A percentile compares a stretch with the other conserved stretches of the same genome.
phyloP scores from a whole-genome alignment of 2,113 vertebrate genomes.

The Platichthys flesus region DNA sequence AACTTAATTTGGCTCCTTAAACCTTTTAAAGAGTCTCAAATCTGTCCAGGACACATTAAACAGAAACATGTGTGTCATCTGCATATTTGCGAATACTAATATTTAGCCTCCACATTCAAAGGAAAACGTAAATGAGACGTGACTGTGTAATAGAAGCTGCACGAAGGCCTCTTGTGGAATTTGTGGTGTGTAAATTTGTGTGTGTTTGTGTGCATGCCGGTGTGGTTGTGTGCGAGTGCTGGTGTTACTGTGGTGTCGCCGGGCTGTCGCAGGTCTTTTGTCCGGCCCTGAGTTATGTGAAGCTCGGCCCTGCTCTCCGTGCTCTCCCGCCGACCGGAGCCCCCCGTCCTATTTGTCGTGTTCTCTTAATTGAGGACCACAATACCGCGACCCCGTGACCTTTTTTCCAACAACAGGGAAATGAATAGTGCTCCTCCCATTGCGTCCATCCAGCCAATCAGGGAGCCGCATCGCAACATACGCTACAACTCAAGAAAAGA shows the following conservation, averaged over 20 bases:
- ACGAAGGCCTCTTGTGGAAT: conserved; percentile 6
- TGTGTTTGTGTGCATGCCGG: conserved; percentile 43
- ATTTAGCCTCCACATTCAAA: neutral
- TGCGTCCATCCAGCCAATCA: conserved; percentile 69
- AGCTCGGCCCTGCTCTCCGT: conserved; percentile 66
- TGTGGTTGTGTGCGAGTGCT: conserved; percentile 35
- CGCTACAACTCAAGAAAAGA: conserved; percentile 16
- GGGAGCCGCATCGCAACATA: conserved; percentile 35
- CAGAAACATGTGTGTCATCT: conserved; percentile 47
- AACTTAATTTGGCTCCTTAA: neutral
- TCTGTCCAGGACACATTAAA: neutral
- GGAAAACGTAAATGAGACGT: neutral
- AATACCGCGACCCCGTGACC: conserved; percentile 77
- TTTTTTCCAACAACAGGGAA: conserved; percentile 71
- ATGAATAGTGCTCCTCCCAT: conserved; percentile 77
- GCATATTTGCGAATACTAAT: conserved; percentile 26
- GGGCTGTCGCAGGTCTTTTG: conserved; percentile 74
- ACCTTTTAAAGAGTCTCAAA: neutral
- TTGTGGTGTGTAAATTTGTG: conserved; percentile 13
- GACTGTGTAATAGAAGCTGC: neutral
- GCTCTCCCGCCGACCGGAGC: conserved; percentile 71
- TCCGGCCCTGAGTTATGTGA: conserved; percentile 76
- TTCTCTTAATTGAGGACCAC: conserved; percentile 78
- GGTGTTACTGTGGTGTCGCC: conserved; percentile 72
- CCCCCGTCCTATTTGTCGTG: conserved; percentile 77